Conservation (phyloP, 2,113 vertebrate species). For the Oncorhynchus keta region DNA sequence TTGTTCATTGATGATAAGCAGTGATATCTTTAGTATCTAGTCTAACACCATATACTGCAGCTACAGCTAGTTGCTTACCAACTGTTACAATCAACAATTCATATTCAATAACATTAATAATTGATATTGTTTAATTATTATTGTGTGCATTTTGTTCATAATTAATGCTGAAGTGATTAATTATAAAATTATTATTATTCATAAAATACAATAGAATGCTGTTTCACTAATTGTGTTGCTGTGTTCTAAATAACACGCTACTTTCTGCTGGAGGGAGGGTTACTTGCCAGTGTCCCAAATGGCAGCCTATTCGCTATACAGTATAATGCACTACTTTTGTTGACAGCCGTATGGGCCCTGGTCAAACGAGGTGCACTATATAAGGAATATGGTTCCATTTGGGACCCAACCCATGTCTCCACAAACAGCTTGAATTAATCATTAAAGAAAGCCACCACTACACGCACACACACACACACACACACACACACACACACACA, state of each 20-base stretch:
- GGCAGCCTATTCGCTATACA: too few species aligned
- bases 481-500: too few species aligned
- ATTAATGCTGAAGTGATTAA: not conserved
- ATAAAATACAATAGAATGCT: not conserved
- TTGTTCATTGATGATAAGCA: not conserved
- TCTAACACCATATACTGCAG: too few species aligned
- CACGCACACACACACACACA: too few species aligned
- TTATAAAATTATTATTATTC: too few species aligned
- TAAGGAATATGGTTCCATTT: too few species aligned
- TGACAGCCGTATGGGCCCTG: too few species aligned
- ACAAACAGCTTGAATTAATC: too few species aligned
- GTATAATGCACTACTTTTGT: too few species aligned
- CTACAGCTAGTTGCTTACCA: not conserved
- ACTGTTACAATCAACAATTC: not conserved
- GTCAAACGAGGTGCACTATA: not conserved
- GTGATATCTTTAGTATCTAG: not conserved
- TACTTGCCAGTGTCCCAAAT: not conserved
- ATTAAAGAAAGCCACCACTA: too few species aligned
- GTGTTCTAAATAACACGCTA: not conserved
- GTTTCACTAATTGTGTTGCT: not conserved
- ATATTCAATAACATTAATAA: not conserved
- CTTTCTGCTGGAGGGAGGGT: not conserved
- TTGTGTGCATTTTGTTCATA: slow-evolving; percentile 15
- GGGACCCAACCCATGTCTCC: too few species aligned
- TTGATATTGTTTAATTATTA: not conserved